Base-by-base conservation (phyloP, 2,888 invertebrate genomes). In the Pasiphila rectangulata region DNA sequence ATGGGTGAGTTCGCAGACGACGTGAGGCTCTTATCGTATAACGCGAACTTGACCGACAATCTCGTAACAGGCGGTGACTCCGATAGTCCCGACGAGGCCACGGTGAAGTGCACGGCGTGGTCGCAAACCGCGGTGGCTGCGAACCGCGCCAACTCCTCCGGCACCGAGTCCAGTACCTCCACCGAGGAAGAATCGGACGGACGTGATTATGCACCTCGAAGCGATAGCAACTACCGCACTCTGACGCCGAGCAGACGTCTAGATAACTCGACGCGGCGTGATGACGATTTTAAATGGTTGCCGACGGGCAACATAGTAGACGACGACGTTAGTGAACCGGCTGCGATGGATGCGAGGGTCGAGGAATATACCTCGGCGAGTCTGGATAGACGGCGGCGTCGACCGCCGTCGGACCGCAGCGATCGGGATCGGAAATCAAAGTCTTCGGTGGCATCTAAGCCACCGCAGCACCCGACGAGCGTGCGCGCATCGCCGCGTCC, bases 271-370 rank as follows among this genome's bases (percentile, higher is more conserved):
- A 91, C 92, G 6, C 83, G 91, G 50, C 91, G 93, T 68, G 91
- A 92, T 72, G 90, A 91, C 71, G 92, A 92, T 74, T 93, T 93
- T 75, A 92, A 91, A 79, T 93, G 93, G 93, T 89, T 93, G 75
- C 90, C 87, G 4, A 75, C 76, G 7, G 79, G 66, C 48, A 82
- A 75, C 47, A 72, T 79, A 64, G 78, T 76, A 45, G 80, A 82
- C 45, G 79, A 79, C 57, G 59, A 80, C 53, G 56, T 62, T 32
- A 68, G 59, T 4, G 79, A 81, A 47, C 69, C 69, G 19, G 59
- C 64, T 17, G 64, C 74, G 36, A 68, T 75, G 64, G 79, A 79
- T 23, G 57, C 72, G 17, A 77, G 76, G 47, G 61, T 67, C 27
- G 85, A 85, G 27, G 79, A 83, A 46, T 82, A 79, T 61, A 69